These are phyloP conservation scores for Pseudomyrmex pallidus DNA, from an alignment of 1,140 invertebrate genomes.

Conservation along the genomic window DNA sequence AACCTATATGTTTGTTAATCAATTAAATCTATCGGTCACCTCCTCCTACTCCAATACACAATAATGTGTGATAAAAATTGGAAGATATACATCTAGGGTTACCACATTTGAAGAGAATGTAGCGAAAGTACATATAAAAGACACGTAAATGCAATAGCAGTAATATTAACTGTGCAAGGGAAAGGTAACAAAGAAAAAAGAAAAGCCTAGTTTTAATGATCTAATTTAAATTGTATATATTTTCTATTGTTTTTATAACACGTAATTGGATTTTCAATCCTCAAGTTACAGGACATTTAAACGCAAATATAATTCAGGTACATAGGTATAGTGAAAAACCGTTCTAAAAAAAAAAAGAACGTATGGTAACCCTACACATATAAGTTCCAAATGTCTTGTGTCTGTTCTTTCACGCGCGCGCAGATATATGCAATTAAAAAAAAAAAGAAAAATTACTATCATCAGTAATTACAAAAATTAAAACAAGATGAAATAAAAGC, in stretches of 20 bases:
- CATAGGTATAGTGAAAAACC: constrained; percentile 17
- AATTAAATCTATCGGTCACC: too few species aligned
- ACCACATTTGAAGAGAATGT: constrained; percentile 11
- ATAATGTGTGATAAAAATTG: constrained; percentile 17
- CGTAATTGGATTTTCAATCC: constrained; percentile 13
- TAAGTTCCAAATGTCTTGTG: constrained; percentile 15
- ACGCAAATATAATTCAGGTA: constrained; percentile 36
- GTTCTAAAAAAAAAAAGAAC: not conserved
- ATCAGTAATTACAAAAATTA: not conserved
- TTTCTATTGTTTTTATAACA: constrained; percentile 19
- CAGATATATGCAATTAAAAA: not conserved
- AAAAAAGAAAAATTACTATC: too few species aligned
- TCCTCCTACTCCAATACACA: not conserved
- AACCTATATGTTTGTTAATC: too few species aligned
- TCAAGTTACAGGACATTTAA: constrained; percentile 35
- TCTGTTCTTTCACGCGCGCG: not conserved
- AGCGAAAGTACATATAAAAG: not conserved
- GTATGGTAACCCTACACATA: constrained; percentile 20
- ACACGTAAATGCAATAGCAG: not conserved
- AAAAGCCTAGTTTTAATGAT: constrained; percentile 15
- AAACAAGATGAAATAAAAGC: not conserved
- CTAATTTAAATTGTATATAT: constrained; percentile 13
- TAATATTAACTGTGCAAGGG: not conserved
- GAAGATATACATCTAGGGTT: constrained; percentile 32
- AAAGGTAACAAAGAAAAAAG: constrained; percentile 4